Evolutionary conservation across 2,113 vertebrate species (phyloP).

Genomic region (Muntiacus muntjak): DNA sequence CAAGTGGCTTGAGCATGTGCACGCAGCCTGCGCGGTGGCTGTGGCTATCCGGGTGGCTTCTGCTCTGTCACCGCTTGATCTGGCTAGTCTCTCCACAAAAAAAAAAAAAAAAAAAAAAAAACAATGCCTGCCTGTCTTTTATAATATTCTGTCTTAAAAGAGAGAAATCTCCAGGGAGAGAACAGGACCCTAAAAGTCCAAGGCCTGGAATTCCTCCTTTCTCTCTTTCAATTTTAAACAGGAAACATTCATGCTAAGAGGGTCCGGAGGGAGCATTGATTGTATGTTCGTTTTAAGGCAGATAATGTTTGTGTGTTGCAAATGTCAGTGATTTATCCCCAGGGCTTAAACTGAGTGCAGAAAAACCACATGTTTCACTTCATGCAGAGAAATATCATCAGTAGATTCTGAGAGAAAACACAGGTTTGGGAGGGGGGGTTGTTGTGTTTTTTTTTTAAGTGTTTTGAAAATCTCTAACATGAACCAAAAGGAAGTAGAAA

Average conservation of each 20-base stretch:
- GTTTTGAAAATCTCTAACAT: constrained; percentile 62
- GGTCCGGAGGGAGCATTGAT: constrained; percentile 78
- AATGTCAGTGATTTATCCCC: constrained; percentile 82
- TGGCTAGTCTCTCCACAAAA: constrained; percentile 79
- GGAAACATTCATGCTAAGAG: constrained; percentile 85
- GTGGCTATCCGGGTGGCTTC: constrained; percentile 73
- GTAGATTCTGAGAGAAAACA: constrained; percentile 65
- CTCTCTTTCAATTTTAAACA: constrained; percentile 85
- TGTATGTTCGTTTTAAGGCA: constrained; percentile 83
- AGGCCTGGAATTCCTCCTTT: constrained; percentile 85
- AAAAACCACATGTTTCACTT: constrained; percentile 82
- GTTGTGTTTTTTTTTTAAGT: not conserved
- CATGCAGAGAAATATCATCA: constrained; percentile 75
- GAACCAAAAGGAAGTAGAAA: constrained; percentile 63
- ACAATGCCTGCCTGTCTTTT: constrained; percentile 78
- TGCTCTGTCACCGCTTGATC: constrained; percentile 79
- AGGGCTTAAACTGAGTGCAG: constrained; percentile 78
- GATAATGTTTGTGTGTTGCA: constrained; percentile 84
- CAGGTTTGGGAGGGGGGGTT: constrained; percentile 42
- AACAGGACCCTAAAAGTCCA: constrained; percentile 80
- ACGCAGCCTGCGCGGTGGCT: not conserved
- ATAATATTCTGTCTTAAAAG: constrained; percentile 84
- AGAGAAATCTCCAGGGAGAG: constrained; percentile 74
- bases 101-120: not conserved
- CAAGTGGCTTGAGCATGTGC: not conserved